A percentile compares a stretch with the other conserved stretches of the same genome.
phyloP scores from a whole-genome alignment of 1,140 invertebrate genomes.

The Magallana ariakensis region DNA sequence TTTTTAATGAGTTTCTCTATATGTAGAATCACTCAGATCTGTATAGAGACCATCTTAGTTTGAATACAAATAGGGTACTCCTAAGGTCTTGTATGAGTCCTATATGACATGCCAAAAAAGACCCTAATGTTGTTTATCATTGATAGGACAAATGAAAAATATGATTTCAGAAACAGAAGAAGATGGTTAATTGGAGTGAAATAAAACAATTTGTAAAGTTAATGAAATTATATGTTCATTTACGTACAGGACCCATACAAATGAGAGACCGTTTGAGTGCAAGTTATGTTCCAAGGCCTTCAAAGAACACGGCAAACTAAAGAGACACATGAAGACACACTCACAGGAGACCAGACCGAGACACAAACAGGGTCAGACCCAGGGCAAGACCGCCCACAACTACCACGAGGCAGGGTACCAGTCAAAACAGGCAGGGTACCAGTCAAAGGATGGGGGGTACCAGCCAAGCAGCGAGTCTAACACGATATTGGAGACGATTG shows the following conservation, averaged over 20 bases:
- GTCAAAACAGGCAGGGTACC: neutral
- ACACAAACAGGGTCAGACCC: neutral
- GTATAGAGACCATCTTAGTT: no score
- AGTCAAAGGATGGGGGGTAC: neutral
- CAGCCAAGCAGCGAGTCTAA: neutral
- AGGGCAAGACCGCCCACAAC: neutral
- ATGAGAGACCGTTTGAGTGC: slow-evolving; percentile 90
- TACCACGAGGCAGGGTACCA: neutral
- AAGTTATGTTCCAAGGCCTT: slow-evolving; percentile 91
- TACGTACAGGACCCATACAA: slow-evolving; percentile 83
- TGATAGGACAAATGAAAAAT: no score
- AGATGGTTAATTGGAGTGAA: no score
- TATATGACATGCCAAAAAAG: no score
- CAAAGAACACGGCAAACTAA: slow-evolving; percentile 95
- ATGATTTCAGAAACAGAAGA: no score
- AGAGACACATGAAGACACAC: slow-evolving; percentile 93
- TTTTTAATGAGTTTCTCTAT: no score
- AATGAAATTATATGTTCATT: no score
- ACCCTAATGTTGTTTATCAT: no score
- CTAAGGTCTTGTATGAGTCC: no score
- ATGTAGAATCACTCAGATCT: no score
- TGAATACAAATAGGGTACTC: no score
- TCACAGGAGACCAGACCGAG: neutral
- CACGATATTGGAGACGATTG: neutral
- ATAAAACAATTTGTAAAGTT: no score